Base-by-base conservation (phyloP, 2,797 vertebrate genomes). In the Oreochromis grahami region DNA sequence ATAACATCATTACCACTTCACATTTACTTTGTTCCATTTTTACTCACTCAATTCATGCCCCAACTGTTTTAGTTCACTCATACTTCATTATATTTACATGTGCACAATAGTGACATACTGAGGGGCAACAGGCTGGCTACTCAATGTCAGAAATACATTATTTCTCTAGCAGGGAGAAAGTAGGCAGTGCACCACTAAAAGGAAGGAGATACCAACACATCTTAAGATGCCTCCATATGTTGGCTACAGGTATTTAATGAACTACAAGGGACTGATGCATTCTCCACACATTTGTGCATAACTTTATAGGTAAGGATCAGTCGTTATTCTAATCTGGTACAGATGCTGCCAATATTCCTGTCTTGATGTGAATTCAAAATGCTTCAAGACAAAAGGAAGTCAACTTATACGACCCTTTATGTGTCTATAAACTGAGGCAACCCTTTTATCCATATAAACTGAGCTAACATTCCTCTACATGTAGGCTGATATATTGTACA, bases 341-440 rank as follows among this genome's bases (percentile, higher is more conserved):
- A 92, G 84, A 84, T 79, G 52, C 2, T 9, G 43, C 24, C 26
- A 32, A 50, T 50, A 74, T 32, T 74, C 10, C 51, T 36, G 50
- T 81, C 90, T 76, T 78, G 50, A 70, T 87, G 81, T 85, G 58
- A 79, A 80, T 85, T 78, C 77, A 84, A 88, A 86, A 13, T 78
- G 82, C 53, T 84, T 51, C 65, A 60, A 85, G 84, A 90, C 85
- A 87, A 87, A 83, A 85, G 82, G 76, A 88, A 84, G 68, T 89
- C 74, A 87, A 88, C 76, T 84, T 85, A 70, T 84, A 87, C 17
- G 38, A 89, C 85, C 65, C 60, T 78, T 11, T 17, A 68, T 36
- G 65, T 52, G 58, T 53, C 58, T 87, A 58, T 53, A 50, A 78
- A 78, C 43, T 80, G 65, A 89, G 79, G 3, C 70, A 80, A 82